These are phyloP conservation scores for Lycophotia porphyrea DNA, from an alignment of 2,888 invertebrate species.

Conservation along the genomic window DNA sequence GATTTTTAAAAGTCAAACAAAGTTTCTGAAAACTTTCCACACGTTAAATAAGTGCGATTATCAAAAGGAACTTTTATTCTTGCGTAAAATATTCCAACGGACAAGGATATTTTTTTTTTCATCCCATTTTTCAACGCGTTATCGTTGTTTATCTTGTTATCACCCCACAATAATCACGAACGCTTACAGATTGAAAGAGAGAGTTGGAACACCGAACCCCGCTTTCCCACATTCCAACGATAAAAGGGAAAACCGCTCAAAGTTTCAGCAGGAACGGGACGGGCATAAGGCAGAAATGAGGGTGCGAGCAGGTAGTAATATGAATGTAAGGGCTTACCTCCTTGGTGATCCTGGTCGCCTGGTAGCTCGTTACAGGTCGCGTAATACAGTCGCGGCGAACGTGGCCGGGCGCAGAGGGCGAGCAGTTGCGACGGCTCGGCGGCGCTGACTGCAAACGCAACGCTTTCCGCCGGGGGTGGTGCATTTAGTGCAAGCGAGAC, in stretches of 20 bases:
- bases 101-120: not conserved
- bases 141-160: constrained; percentile 60
- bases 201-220: constrained; percentile 88
- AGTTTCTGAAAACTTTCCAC: constrained; percentile 26
- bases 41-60: not conserved
- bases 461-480: constrained; percentile 85
- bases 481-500: constrained; percentile 89
- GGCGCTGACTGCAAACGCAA: constrained; percentile 85
- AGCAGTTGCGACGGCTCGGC: constrained; percentile 82
- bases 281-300: constrained; percentile 68
- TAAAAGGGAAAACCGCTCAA: constrained; percentile 88
- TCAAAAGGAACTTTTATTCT: not conserved
- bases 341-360: constrained; percentile 82
- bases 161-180: constrained; percentile 74
- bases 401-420: constrained; percentile 79
- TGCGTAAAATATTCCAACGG: not conserved
- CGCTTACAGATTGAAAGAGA: constrained; percentile 88
- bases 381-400: constrained; percentile 79
- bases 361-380: constrained; percentile 88
- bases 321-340: constrained; percentile 88
- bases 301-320: constrained; percentile 79
- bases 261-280: constrained; percentile 77
- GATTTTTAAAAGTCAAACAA: not conserved
- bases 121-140: constrained; percentile 14
- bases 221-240: constrained; percentile 88